Evolutionary conservation across 2,113 vertebrate species (phyloP), one percentile per base, ranked within the genome.

Genomic region (Cepphus grylle): DNA sequence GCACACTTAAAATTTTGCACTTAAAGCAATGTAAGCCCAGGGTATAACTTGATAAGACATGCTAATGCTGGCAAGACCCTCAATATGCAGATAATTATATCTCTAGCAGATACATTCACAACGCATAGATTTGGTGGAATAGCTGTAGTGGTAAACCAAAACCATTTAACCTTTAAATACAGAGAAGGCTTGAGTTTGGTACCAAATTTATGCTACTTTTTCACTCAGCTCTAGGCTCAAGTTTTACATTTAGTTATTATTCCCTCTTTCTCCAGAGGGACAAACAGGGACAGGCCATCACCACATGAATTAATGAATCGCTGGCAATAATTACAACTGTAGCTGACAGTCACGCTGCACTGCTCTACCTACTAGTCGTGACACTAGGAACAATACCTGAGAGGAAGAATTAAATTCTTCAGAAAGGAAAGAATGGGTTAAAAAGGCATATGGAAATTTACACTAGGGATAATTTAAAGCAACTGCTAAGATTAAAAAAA

Each of bases 261-360:
- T 95, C 53, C 20, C 23, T 49, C 42, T 86, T 93, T 78, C 92
- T 95, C 94, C 83, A 90, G 88, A 94, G 96, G 93, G 55, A 74
- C 58, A 93, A 95, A 82, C 38, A 86, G 85, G 47, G 94, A 92
- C 77, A 95, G 78, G 58, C 91, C 74, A 82, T 86, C 93, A 90
- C 84, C 50, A n/a, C 8, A n/a, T 94, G 97, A 91, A 96, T 96
- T 97, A 94, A 97, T 91, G 89, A 96, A 95, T 66, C 9, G 2
- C 76, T 86, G 61, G 90, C 85, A 90, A 97, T 97, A 95, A 96
- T 93, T 97, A 97, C 88, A 93, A 73, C 92, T 81, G 81, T 69
- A 67, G 85, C 45, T 95, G 92, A 94, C 95, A 93, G 88, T 94
- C 76, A 89, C 79, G 49, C 47, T 61, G 82, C 74, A 70, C 50